Percentiles rank a stretch among this genome's conserved stretches.
These are phyloP conservation scores for Pharmacophagus antenor DNA, from an alignment of 2,888 invertebrate genomes.

Conservation along the genomic window DNA sequence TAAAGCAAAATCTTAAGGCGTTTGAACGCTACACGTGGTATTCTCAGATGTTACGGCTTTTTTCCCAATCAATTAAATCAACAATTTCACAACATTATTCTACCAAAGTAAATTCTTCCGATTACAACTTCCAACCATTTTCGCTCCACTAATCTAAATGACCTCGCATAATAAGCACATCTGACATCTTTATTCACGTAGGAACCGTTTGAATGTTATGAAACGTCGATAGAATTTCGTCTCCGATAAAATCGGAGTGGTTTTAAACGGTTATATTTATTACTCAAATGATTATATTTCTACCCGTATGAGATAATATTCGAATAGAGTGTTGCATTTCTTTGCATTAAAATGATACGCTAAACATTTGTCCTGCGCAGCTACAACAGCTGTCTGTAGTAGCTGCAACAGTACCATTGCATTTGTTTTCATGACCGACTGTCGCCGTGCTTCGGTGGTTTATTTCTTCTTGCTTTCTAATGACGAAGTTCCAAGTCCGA, in stretches of 20 bases:
- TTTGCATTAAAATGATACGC: neutral
- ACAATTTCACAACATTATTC: neutral
- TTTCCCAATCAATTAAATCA: neutral
- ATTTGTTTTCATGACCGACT: too few relatives aligned
- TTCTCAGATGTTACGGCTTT: neutral
- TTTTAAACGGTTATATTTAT: neutral
- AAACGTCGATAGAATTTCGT: neutral
- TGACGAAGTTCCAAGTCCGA: too few relatives aligned
- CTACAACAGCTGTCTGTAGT: too few relatives aligned
- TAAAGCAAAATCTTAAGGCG: too few relatives aligned
- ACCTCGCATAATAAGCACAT: neutral
- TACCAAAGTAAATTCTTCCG: neutral
- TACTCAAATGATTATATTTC: neutral
- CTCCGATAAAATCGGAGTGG: neutral
- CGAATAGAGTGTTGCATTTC: neutral
- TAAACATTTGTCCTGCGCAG: too few relatives aligned
- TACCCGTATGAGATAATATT: neutral
- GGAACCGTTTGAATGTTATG: neutral
- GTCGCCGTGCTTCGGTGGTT: too few relatives aligned
- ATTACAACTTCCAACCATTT: neutral
- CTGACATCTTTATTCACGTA: neutral
- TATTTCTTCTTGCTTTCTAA: too few relatives aligned
- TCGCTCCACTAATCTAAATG: slow-evolving; percentile 2
- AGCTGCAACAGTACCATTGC: too few relatives aligned
- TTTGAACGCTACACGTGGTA: too few relatives aligned